phyloP scores from a whole-genome alignment of 2,113 vertebrate species.

The Raja brachyura region DNA sequence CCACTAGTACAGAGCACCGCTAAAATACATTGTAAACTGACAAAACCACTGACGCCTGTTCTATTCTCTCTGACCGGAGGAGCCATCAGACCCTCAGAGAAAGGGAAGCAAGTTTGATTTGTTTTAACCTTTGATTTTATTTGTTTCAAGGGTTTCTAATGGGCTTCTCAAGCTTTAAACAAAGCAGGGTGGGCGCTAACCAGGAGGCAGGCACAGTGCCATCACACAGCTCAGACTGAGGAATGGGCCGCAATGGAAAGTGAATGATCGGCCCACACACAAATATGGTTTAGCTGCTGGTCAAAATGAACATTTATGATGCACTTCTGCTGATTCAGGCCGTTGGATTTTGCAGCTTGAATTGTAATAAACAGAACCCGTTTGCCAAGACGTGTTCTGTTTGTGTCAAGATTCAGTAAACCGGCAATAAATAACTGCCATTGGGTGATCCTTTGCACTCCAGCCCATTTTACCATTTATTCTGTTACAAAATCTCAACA shows the following conservation, averaged over 20 bases:
- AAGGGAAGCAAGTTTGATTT: not conserved
- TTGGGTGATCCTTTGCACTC: slow-evolving; percentile 5
- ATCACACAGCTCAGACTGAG: not conserved
- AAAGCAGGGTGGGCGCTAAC: slow-evolving; percentile 23
- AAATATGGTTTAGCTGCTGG: slow-evolving; percentile 24
- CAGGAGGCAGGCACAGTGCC: not conserved
- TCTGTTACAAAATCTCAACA: not conserved
- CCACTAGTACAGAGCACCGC: not conserved
- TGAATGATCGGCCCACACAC: slow-evolving; percentile 34
- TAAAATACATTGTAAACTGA: not conserved
- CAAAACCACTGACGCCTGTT: not conserved
- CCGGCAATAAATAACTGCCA: slow-evolving; percentile 30
- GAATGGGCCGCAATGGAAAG: not conserved
- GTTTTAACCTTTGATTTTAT: not conserved
- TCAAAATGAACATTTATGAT: slow-evolving; percentile 28
- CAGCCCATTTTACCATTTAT: slow-evolving; percentile 3
- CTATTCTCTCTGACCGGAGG: not conserved
- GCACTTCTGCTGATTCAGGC: slow-evolving; percentile 26
- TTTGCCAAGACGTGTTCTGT: slow-evolving; percentile 21
- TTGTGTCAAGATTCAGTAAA: slow-evolving; percentile 30
- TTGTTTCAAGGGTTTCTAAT: not conserved
- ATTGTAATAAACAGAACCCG: slow-evolving; percentile 17
- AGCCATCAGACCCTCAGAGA: not conserved
- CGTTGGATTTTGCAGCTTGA: slow-evolving; percentile 1
- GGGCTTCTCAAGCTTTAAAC: slow-evolving; percentile 18